phyloP scores from a whole-genome alignment of 2,797 vertebrate genomes.

The Oryzias dopingdopingensis region DNA sequence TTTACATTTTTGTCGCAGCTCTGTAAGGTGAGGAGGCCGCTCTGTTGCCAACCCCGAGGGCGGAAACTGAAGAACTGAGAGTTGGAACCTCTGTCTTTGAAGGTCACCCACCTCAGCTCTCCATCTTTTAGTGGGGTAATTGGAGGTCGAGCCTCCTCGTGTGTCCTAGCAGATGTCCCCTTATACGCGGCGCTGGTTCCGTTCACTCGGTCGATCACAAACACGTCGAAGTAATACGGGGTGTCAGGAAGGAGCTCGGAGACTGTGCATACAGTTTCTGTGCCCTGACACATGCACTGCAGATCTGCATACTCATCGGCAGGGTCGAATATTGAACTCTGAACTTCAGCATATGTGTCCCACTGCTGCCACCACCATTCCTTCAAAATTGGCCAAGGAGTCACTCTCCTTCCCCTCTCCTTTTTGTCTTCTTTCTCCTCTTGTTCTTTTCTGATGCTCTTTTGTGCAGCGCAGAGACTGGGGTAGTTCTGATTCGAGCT shows the following conservation, averaged over 20 bases:
- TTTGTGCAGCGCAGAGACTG: conserved; percentile 82
- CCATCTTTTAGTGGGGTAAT: conserved; percentile 80
- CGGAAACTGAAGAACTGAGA: conserved; percentile 77
- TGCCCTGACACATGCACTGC: conserved; percentile 81
- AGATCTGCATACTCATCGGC: conserved; percentile 61
- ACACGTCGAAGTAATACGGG: conserved; percentile 89
- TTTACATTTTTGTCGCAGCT: conserved; percentile 76
- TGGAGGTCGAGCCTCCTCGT: conserved; percentile 79
- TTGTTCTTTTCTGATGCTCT: conserved; percentile 62
- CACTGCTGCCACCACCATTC: conserved; percentile 79
- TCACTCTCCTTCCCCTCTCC: conserved; percentile 53
- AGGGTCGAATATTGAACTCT: conserved; percentile 30
- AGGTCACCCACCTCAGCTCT: conserved; percentile 79
- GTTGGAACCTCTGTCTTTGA: conserved; percentile 61
- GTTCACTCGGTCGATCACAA: conserved; percentile 82
- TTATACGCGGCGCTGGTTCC: conserved; percentile 81
- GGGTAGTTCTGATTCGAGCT: conserved; percentile 84
- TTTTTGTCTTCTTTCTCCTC: conserved; percentile 49
- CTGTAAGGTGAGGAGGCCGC: conserved; percentile 85
- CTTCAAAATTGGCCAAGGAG: conserved; percentile 70
- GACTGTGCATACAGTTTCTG: conserved; percentile 83
- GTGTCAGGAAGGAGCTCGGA: conserved; percentile 82
- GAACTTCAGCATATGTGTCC: conserved; percentile 52
- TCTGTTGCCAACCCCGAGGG: conserved; percentile 82
- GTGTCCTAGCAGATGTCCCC: conserved; percentile 81